phyloP scores from a whole-genome alignment of 1,140 invertebrate genomes.

The Pollicipes pollicipes region DNA sequence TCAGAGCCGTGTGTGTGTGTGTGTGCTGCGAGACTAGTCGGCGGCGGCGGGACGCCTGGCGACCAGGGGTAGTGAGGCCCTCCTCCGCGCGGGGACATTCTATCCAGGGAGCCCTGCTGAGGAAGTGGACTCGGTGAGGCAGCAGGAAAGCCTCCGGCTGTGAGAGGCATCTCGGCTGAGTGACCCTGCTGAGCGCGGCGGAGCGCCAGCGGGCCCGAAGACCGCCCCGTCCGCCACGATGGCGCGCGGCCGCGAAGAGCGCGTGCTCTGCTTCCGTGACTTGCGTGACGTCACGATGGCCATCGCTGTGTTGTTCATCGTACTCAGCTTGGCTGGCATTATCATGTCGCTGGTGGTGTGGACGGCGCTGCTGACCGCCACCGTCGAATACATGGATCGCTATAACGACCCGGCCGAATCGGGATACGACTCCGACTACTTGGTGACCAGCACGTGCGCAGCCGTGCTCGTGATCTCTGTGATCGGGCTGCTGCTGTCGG shows the following conservation, averaged over 20 bases:
- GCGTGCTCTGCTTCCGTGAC: not conserved
- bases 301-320: not conserved
- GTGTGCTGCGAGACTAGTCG: too few relatives aligned
- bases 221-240: too few relatives aligned
- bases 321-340: not conserved
- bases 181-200: too few relatives aligned
- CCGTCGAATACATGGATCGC: not conserved
- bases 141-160: too few relatives aligned
- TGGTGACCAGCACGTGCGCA: not conserved
- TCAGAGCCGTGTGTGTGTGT: too few relatives aligned
- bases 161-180: too few relatives aligned
- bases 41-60: too few relatives aligned
- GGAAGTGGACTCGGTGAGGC: too few relatives aligned
- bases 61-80: too few relatives aligned
- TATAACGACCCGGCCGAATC: not conserved
- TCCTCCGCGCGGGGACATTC: too few relatives aligned
- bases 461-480: not conserved
- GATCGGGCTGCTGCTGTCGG: not conserved
- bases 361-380: not conserved
- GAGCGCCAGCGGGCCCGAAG: too few relatives aligned
- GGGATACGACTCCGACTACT: not conserved
- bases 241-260: not conserved
- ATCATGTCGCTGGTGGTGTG: not conserved
- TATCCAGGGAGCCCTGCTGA: too few relatives aligned
- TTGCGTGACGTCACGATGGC: not conserved